Evolutionary conservation across 1,140 invertebrate species (phyloP), one percentile per base, ranked within the genome.

Genomic region (Sesamia nonagrioides): DNA sequence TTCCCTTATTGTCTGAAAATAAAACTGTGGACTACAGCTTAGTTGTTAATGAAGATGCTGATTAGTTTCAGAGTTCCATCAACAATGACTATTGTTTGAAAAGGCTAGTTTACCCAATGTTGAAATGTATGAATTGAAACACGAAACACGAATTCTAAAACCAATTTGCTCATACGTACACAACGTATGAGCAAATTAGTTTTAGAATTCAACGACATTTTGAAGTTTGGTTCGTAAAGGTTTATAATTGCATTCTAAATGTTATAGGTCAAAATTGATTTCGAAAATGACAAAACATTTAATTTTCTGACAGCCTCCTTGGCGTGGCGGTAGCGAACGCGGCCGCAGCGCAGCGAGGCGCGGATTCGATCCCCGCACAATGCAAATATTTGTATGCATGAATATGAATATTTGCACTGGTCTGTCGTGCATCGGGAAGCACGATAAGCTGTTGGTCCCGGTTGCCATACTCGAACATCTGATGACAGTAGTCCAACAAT

Each of bases 51-150:
- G 15, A 33, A 17, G 60, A n/a, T 63, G 60, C 18, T 42, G 60
- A 63, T 63, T 66, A 42, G 61, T 18, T 18, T 9, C 9, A 42
- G 61, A 66, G 37, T 66, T 66, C 35, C 61, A 66, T 42, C 61
- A 42, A 21, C 2, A 6, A 6, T 18, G n/a, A 40, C 17, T 42
- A 8, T 42, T 66, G 61, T 40, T 66, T 66, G 37, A 3, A 35
- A 63, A 42, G 37, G 37, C 17, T 60, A 66, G n/a, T 66, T 40
- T 21, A 33, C 8, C 35, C 35, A 18, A 63, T 63, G 18, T 21
- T 56, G 5, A 13, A 15, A 21, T 7, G 52, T 42, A 66, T 42
- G 37, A 66, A 66, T 66, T 18, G 61, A 42, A 66, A 66, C 17
- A 18, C n/a, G 7, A 40, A 66, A 66, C 61, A 66, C 27, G 27